Base-by-base conservation (phyloP, 1,140 invertebrate species). In the Dreissena rostriformis region DNA sequence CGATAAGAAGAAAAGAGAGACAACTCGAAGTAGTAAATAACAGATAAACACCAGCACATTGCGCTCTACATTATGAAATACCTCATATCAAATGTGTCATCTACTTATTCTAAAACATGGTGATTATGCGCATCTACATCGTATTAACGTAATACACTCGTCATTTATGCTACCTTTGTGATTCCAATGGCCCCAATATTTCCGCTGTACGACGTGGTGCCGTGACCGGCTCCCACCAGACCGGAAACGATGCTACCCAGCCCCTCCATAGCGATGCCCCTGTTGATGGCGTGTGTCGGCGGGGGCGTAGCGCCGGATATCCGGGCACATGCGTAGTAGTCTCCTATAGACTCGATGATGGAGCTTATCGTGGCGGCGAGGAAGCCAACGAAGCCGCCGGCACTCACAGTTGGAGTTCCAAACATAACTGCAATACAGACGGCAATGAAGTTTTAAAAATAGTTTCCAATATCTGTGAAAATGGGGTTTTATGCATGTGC, bases 111-210 rank as follows among this genome's bases (percentile, higher is more conserved):
- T 2, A 5, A 5, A 39, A 39, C 39, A 39, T 39, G 39, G 39
- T 39, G 39, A 39, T 2, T 39, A 39, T 39, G 2, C 39, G 39
- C 39, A 39, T 39, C 8, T 8, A 39, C 39, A 39, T 39, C 39
- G 4, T 39, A 5, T 39, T 5, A 39, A 39, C 8, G 2, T 39
- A 39, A 39, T 39, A 39, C 2, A 39, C 39, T 5, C 39, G 39
- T 8, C 8, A 39, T 39, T 39, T 8, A 39, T 39, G 39, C 39
- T 39, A 95, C 94, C 91, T 95, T 95, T 4, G 94, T 95, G 0
- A 95, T 93, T 67, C 97, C 97, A 86, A 98, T 97, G 11, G 97
- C 97, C 2, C 97, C 97, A 61, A 98, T 97, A 92, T 98, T 98
- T 93, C 97, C 96, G 81, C 92, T 93, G 82, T 91, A 98, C 0